A percentile compares a stretch with the other conserved stretches of the same genome.
Conservation (phyloP, 2,888 invertebrate species). For the Phorcus lineatus region DNA sequence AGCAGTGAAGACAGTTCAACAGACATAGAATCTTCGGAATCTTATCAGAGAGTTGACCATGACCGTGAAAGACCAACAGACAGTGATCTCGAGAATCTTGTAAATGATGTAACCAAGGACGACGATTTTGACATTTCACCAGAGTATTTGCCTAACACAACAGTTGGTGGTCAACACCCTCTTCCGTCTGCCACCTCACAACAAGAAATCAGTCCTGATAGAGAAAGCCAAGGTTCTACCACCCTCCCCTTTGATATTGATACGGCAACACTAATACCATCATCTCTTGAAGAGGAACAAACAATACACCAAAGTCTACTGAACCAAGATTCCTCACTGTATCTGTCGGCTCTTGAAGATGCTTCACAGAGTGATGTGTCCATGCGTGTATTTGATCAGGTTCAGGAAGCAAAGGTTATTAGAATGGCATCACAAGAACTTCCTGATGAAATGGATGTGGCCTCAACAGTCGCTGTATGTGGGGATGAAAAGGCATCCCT, state of each 20-base stretch:
- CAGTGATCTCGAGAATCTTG: background rate
- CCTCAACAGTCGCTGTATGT: background rate
- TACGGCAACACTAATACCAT: background rate
- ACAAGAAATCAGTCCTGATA: constrained; percentile 1
- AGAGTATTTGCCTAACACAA: background rate
- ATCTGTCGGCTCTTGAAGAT: background rate
- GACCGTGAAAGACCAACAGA: background rate
- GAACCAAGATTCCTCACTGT: background rate
- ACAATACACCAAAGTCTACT: background rate
- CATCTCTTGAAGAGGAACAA: background rate
- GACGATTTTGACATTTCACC: background rate
- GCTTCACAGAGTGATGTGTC: background rate
- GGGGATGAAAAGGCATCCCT: background rate
- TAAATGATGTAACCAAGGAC: background rate
- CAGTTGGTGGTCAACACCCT: background rate
- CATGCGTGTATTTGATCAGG: background rate
- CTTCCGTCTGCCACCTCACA: background rate
- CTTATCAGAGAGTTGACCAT: too few species aligned
- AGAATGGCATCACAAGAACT: background rate
- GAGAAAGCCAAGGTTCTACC: background rate
- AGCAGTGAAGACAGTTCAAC: too few species aligned
- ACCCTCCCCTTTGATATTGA: constrained; percentile 12
- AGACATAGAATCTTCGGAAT: too few species aligned
- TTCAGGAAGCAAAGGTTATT: background rate
- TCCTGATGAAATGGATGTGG: background rate